Base-by-base conservation (phyloP, 2,888 invertebrate species). In the Ischnus inquisitorius region DNA sequence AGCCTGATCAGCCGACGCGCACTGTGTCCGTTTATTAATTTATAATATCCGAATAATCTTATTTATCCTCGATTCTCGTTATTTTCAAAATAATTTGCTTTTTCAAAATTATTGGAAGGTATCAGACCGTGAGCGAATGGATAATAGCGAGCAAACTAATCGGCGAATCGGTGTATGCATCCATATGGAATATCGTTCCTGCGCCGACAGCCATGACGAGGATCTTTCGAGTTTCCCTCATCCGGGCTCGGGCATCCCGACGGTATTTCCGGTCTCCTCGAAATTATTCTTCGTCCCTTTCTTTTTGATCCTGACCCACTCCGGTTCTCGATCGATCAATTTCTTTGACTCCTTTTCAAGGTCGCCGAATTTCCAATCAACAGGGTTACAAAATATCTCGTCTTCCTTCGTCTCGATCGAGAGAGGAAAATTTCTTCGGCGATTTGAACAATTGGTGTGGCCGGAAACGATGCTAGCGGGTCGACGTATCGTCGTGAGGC, bases 161-260 rank as follows among this genome's bases (percentile, higher is more conserved):
- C 19, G 39, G 2, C 62, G 62, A 39, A 60, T 14, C 39, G 48
- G n/a, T 41, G 79, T 12, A 39, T 41, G 43, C 22, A 57, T 80
- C 80, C 80, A 74, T 81, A 81, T 65, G 77, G 72, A 74, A 19
- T 46, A 39, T 62, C 16, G 57, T 10, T 67, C 41, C 65, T 72
- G 68, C 68, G 41, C 57, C 12, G 46, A 75, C 74, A 75, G 65
- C 71, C 78, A 84, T 82, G 51, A 43, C 68, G 39, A 51, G 54
- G 28, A 25, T 39, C 16, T 65, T 22, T 12, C 8, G 71, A 34
- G 16, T 43, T 69, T 64, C 48, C 54, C 41, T 79, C 75, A 79
- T 79, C 79, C 78, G 43, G 71, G 65, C 60, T 76, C 81, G 28
- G 77, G 77, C 78, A 79, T 81, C 10, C 28, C 83, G 10, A 64